These are phyloP conservation scores for Vannuccia rotundouncinata DNA, from an alignment of 2,888 invertebrate genomes.

Conservation along the genomic window DNA sequence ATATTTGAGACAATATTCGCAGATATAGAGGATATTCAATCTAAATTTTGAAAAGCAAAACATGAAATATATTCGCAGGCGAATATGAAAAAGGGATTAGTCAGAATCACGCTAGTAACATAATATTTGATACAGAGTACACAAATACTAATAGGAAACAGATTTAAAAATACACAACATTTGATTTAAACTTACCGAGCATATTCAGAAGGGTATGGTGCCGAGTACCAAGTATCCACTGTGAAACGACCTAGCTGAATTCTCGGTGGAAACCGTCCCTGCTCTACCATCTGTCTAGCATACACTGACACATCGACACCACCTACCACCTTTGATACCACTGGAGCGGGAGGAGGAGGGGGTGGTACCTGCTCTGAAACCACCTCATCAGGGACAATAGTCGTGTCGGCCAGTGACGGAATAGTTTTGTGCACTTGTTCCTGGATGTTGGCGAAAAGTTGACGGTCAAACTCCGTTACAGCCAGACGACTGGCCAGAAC, in stretches of 20 bases:
- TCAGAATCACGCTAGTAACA: no score
- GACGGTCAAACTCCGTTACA: neutral
- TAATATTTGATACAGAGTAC: neutral
- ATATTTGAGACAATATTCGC: slow-evolving; percentile 94
- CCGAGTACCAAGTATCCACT: slow-evolving; percentile 96
- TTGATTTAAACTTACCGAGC: slow-evolving; percentile 63
- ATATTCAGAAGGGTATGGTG: slow-evolving; percentile 96
- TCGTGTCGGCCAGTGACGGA: no score
- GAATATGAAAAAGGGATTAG: neutral
- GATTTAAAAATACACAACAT: neutral
- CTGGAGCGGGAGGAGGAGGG: no score
- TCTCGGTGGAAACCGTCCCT: slow-evolving; percentile 69
- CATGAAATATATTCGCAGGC: neutral
- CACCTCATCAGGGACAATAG: no score
- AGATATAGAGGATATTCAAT: slow-evolving; percentile 83
- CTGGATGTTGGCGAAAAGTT: neutral
- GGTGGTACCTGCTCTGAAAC: no score
- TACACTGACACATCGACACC: no score
- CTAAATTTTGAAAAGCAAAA: slow-evolving; percentile 55
- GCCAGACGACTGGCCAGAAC: no score
- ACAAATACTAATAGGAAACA: neutral
- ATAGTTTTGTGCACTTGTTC: no score
- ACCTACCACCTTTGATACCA: no score
- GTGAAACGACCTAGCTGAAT: slow-evolving; percentile 94
- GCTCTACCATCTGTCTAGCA: no score